Evolutionary conservation across 64 coral and sea anemone genomes (phyloP).

Genomic region (Actinia equina): DNA sequence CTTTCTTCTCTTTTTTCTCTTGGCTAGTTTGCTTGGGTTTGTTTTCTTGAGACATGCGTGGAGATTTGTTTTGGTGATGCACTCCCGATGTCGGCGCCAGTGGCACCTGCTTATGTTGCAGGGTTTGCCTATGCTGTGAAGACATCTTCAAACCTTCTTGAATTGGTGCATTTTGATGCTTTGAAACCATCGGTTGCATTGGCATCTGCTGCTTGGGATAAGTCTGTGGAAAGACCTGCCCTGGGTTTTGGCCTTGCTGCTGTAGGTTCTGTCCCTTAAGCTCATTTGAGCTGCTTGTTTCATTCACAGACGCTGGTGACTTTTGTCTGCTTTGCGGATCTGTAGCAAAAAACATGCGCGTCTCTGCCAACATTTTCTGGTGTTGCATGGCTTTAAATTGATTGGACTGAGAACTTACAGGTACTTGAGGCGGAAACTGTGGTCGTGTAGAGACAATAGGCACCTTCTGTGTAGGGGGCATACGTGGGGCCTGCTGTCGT

Average conservation of each 20-base stretch:
- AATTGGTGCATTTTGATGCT: background rate
- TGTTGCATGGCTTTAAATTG: conserved; percentile 73
- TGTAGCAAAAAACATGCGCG: conserved; percentile 62
- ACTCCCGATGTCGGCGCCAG: conserved; percentile 8
- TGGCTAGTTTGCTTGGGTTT: conserved; percentile 31
- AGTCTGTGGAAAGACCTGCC: background rate
- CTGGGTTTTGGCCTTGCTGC: background rate
- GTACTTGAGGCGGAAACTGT: conserved; percentile 6
- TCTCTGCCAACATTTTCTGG: conserved; percentile 90
- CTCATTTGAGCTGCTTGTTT: conserved; percentile 20
- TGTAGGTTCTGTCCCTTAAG: conserved; percentile 18
- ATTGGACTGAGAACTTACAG: conserved; percentile 9
- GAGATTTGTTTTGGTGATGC: conserved; percentile 17
- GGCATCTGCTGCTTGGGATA: background rate
- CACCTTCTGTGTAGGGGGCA: conserved; percentile 17
- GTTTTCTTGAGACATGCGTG: conserved; percentile 16
- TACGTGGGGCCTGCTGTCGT: conserved; percentile 34
- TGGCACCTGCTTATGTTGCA: conserved; percentile 24
- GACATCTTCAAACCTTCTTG: background rate
- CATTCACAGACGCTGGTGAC: background rate
- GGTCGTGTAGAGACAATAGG: conserved; percentile 30
- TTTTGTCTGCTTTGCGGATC: conserved; percentile 40
- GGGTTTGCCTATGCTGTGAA: background rate
- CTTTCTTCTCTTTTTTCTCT: conserved; percentile 58
- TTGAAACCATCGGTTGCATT: background rate